A percentile compares a stretch with the other conserved stretches of the same genome.
Evolutionary conservation across 2,797 vertebrate species (phyloP).

Genomic region (Paramormyrops hopkinsi): DNA sequence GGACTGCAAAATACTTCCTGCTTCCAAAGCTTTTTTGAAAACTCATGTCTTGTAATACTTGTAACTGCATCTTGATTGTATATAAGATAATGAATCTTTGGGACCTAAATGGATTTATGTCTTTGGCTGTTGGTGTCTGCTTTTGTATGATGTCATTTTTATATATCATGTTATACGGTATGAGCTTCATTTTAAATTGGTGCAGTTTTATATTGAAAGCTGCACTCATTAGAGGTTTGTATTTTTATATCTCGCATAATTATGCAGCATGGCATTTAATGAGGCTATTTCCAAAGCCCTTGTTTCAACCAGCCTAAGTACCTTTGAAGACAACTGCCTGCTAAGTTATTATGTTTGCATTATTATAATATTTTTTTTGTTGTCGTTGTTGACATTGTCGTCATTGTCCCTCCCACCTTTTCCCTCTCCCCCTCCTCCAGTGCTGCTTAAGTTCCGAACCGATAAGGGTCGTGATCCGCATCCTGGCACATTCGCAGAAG

Average conservation of each 20-base stretch:
- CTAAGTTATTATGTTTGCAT: not conserved
- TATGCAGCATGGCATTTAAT: not conserved
- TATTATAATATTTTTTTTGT: not conserved
- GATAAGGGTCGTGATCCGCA: conserved; percentile 77
- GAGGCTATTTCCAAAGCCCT: not conserved
- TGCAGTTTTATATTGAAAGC: not conserved
- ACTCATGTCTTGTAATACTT: not conserved
- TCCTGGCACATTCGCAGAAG: conserved; percentile 58
- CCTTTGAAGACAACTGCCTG: not conserved
- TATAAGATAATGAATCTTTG: not conserved
- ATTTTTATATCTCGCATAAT: not conserved
- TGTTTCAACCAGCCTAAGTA: not conserved
- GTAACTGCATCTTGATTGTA: not conserved
- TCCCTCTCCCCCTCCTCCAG: conserved; percentile 45
- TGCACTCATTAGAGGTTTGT: not conserved
- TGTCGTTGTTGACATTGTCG: not conserved
- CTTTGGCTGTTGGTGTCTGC: not conserved
- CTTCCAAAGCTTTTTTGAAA: not conserved
- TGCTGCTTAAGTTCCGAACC: conserved; percentile 82
- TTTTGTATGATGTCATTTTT: not conserved
- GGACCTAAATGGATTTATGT: not conserved
- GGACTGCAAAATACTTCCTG: not conserved
- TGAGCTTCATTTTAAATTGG: not conserved
- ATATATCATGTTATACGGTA: not conserved
- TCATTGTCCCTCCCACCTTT: not conserved